phyloP scores from a whole-genome alignment of 2,797 vertebrate species.

The Bradypus variegatus region DNA sequence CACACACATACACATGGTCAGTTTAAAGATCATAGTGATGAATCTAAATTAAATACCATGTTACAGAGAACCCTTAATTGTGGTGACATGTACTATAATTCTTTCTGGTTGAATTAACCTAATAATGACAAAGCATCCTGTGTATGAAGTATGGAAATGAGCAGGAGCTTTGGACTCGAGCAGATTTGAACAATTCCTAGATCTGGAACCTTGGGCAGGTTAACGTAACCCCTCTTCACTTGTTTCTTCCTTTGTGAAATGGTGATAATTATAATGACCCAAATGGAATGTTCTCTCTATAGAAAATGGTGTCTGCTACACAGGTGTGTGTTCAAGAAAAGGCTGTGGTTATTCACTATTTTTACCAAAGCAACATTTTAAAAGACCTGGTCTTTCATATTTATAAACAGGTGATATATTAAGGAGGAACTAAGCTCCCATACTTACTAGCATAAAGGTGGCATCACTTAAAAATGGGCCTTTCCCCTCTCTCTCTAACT shows the following conservation, averaged over 20 bases:
- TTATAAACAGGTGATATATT: constrained; percentile 17
- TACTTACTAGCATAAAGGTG: neutral
- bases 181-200: neutral
- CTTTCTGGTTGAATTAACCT: constrained; percentile 22
- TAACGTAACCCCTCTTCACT: neutral
- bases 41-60: constrained; percentile 45
- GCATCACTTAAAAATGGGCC: constrained; percentile 19
- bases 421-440: neutral
- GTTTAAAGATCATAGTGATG: neutral
- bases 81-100: constrained; percentile 22
- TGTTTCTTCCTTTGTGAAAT: neutral
- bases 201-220: neutral
- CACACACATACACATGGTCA: neutral
- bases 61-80: constrained; percentile 43
- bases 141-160: neutral
- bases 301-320: neutral
- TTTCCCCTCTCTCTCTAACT: too few relatives aligned
- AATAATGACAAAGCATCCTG: constrained; percentile 11
- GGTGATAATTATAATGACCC: neutral
- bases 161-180: neutral
- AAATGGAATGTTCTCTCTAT: neutral
- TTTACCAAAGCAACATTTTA: neutral
- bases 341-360: neutral
- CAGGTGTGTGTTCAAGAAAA: neutral
- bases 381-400: neutral